Percentiles rank a stretch among this genome's conserved stretches.
phyloP scores from a whole-genome alignment of 2,797 vertebrate species.

The Cryptoblepharus egeriae region DNA sequence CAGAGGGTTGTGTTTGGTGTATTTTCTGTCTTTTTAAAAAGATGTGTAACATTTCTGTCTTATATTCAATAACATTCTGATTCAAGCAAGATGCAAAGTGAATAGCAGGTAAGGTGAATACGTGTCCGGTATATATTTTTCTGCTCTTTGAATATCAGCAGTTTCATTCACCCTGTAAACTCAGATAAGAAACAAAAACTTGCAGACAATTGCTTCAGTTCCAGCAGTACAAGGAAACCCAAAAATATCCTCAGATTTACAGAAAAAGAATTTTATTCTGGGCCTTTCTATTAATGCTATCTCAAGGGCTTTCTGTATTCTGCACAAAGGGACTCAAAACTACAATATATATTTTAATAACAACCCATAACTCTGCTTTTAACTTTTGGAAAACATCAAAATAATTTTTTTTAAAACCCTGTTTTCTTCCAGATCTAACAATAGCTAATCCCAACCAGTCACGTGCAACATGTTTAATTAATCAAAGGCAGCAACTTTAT shows the following conservation, averaged over 20 bases:
- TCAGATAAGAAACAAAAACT: neutral
- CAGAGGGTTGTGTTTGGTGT: neutral
- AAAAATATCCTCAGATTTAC: neutral
- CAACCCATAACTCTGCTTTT: too few species aligned
- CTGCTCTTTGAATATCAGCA: neutral
- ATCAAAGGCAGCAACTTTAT: neutral
- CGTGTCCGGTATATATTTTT: neutral
- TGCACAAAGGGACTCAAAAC: neutral
- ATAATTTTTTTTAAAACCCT: too few species aligned
- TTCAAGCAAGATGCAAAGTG: neutral
- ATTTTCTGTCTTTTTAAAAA: neutral
- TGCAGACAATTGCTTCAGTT: neutral
- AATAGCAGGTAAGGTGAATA: constrained; percentile 2
- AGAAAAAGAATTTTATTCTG: neutral
- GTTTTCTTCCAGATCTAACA: too few species aligned
- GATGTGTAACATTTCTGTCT: constrained; percentile 3
- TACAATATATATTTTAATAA: neutral
- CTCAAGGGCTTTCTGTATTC: neutral
- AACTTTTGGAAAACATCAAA: too few species aligned
- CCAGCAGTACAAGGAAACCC: neutral
- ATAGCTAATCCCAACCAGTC: neutral
- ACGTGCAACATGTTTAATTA: neutral
- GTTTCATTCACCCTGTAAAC: neutral
- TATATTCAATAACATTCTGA: constrained; percentile 13
- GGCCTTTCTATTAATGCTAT: neutral